Base-by-base conservation (phyloP, 2,888 invertebrate species). In the Mechanitis mazaeus region DNA sequence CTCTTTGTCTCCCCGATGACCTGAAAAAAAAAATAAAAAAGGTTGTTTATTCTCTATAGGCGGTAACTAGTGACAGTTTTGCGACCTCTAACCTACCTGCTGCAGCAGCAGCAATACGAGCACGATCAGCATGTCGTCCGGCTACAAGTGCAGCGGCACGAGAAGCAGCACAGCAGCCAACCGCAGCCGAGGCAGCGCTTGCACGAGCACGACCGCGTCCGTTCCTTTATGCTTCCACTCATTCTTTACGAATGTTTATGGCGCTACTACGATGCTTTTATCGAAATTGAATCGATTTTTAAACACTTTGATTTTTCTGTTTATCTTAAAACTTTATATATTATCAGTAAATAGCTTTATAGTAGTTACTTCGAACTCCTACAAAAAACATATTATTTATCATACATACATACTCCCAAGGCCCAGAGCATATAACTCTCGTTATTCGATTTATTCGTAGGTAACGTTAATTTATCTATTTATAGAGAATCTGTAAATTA, bases 1-100 rank as follows among this genome's bases (percentile, higher is more conserved):
- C 85, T 85, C 70, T 85, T 87, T 71, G 88, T 87, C 62, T 79
- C 83, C 56, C 79, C 75, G 20, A 76, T 72, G 28, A 78, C 77
- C 87, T 87, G 58, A 58, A 66, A 64, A 60, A 45, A 57, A 55
- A 56, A 46, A 54, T n/a, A 20, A 20, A 20, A 20, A 20, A 20
- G 20, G 28, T 38, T 33, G 3, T 45, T 35, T 46, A n/a, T 12
- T 55, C 31, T 35, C 57, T 2, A 20, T 42, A 53, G 33, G 31
- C 9, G 20, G 33, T 20, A 59, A 20, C 1, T 3, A 31, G 9
- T 4, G 33, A 20, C 45, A 59, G 58, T 63, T 54, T 31, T 50
- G 20, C 20, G 20, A 28, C 31, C 3, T 31, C n/a, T 28, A 11
- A 2, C 7, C 31, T 7, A 50, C 84, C 61, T 88, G 89, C 59